A percentile compares a stretch with the other conserved stretches of the same genome.
phyloP scores from a whole-genome alignment of 2,888 invertebrate species.

The Panzeria rudis region DNA sequence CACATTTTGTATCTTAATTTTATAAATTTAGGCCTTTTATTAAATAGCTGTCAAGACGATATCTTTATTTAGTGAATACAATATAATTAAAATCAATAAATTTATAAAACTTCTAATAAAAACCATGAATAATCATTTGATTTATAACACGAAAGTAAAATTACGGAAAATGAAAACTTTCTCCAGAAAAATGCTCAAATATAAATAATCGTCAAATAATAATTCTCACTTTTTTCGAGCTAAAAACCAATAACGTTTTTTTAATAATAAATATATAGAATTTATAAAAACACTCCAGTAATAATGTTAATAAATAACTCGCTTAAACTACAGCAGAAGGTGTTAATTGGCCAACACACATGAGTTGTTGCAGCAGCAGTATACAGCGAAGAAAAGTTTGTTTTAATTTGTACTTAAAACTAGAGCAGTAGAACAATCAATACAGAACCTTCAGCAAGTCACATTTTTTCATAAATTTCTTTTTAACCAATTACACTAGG shows the following conservation, averaged over 20 bases:
- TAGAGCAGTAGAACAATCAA: constrained; percentile 68
- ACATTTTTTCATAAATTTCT: constrained; percentile 27
- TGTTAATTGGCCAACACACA: constrained; percentile 55
- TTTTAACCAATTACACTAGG: constrained; percentile 4
- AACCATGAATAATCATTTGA: neutral
- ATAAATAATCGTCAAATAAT: constrained; percentile 5
- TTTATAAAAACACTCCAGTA: neutral
- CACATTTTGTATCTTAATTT: neutral
- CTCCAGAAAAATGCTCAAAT: constrained; percentile 11
- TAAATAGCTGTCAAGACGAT: neutral
- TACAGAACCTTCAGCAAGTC: constrained; percentile 27
- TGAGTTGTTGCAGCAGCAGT: neutral
- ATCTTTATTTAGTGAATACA: neutral
- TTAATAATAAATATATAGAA: constrained; percentile 32
- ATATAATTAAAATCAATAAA: constrained; percentile 1
- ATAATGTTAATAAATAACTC: neutral
- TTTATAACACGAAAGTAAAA: constrained; percentile 33
- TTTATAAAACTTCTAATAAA: neutral
- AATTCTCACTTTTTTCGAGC: constrained; percentile 23
- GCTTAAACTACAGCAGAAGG: neutral
- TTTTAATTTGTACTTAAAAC: constrained; percentile 47
- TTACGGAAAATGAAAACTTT: constrained; percentile 52
- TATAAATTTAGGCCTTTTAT: neutral
- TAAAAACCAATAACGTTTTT: constrained; percentile 12
- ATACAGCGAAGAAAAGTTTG: neutral